These are phyloP conservation scores for Elephas maximus DNA, from an alignment of 2,113 vertebrate species.

Conservation along the genomic window DNA sequence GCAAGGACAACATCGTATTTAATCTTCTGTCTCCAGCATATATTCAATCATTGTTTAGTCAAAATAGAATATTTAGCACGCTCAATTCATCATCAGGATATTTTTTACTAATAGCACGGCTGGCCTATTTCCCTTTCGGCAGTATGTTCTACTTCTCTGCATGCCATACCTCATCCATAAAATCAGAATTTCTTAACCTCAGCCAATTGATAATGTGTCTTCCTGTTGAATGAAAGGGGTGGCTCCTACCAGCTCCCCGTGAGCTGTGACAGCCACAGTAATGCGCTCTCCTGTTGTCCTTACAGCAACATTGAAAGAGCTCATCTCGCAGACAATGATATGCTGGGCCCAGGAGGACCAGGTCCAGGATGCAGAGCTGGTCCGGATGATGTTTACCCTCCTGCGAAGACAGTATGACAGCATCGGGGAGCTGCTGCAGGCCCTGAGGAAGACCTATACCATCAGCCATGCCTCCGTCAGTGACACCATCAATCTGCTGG, in stretches of 20 bases:
- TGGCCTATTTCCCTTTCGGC: neutral
- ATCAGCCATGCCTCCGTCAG: constrained; percentile 96
- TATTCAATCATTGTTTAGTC: neutral
- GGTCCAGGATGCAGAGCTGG: constrained; percentile 96
- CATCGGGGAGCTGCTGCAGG: constrained; percentile 96
- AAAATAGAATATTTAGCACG: neutral
- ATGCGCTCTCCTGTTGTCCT: neutral
- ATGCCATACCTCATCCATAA: neutral
- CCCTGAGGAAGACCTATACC: constrained; percentile 97
- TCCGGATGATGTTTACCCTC: constrained; percentile 97
- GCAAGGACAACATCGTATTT: neutral
- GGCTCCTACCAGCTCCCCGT: neutral
- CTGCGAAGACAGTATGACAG: constrained; percentile 98
- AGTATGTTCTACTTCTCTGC: neutral
- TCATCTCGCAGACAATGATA: constrained; percentile 99
- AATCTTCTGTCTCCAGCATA: neutral
- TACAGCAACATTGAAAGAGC: constrained; percentile 96
- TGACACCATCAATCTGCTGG: constrained; percentile 96
- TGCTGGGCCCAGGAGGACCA: constrained; percentile 98
- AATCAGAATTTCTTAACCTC: neutral
- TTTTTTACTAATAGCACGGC: neutral
- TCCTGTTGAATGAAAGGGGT: neutral
- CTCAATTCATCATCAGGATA: neutral
- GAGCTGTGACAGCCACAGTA: neutral
- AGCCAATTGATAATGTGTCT: neutral